Conservation (phyloP, 2,888 invertebrate genomes). For the Papilio gigon region DNA sequence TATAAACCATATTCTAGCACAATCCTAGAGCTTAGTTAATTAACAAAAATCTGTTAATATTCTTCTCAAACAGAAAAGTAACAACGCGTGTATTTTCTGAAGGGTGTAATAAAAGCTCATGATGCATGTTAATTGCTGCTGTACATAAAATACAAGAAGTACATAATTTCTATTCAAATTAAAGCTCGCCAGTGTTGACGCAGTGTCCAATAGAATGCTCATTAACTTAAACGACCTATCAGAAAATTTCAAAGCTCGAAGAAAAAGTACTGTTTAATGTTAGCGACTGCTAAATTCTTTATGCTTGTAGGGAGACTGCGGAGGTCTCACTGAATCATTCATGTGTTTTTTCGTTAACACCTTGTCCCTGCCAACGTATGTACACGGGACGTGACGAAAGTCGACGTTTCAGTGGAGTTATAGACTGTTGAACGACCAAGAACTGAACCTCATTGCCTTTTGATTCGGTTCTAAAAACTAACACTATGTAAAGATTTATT, state of each 20-base stretch:
- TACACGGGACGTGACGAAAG: slow-evolving; percentile 71
- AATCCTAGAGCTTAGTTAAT: too few relatives aligned
- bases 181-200: slow-evolving; percentile 10
- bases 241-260: slow-evolving; percentile 64
- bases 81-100: not conserved
- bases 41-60: too few relatives aligned
- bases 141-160: not conserved
- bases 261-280: slow-evolving; percentile 72
- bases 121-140: not conserved
- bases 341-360: slow-evolving; percentile 78
- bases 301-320: slow-evolving; percentile 71
- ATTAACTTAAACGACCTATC: slow-evolving; percentile 79
- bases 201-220: slow-evolving; percentile 55
- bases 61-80: too few relatives aligned
- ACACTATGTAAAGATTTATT: not conserved
- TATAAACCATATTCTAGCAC: too few relatives aligned
- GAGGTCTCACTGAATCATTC: slow-evolving; percentile 80
- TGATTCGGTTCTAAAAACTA: slow-evolving; percentile 15
- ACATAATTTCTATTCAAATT: slow-evolving; percentile 28
- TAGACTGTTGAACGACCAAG: slow-evolving; percentile 24
- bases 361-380: slow-evolving; percentile 78
- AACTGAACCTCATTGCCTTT: slow-evolving; percentile 7
- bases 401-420: slow-evolving; percentile 27
- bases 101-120: not conserved
- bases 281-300: slow-evolving; percentile 75